These are phyloP conservation scores for Scaptomyza caliginosa DNA, from an alignment of 2,888 invertebrate species.

Conservation along the genomic window DNA sequence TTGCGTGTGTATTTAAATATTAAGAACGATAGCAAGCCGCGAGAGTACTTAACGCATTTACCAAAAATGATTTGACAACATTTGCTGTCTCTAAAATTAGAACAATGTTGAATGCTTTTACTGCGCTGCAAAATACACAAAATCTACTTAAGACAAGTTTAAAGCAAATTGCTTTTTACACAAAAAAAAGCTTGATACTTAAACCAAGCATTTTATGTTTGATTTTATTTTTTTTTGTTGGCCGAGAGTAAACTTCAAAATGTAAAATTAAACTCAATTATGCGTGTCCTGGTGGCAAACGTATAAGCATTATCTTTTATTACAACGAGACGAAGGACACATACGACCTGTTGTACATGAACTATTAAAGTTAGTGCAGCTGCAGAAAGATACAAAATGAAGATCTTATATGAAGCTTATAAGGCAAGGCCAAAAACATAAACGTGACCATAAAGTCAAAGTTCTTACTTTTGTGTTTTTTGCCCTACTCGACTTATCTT, in stretches of 20 bases:
- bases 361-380: constrained; percentile 3
- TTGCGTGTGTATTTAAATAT: constrained; percentile 62
- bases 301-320: neutral
- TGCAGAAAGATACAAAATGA: neutral
- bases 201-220: constrained; percentile 26
- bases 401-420: neutral
- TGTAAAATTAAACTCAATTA: constrained; percentile 21
- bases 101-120: neutral
- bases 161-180: neutral
- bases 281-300: constrained; percentile 1
- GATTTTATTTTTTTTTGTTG: constrained; percentile 7
- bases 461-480: constrained; percentile 1
- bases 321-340: constrained; percentile 4
- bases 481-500: constrained; percentile 52
- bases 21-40: constrained; percentile 42
- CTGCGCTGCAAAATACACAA: neutral
- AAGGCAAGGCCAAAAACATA: neutral
- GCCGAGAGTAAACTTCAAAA: constrained; percentile 3
- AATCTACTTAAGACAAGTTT: neutral
- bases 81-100: neutral
- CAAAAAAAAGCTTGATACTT: neutral
- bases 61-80: constrained; percentile 15
- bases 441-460: constrained; percentile 5
- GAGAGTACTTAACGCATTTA: constrained; percentile 13
- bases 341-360: constrained; percentile 63